A percentile compares a stretch with the other conserved stretches of the same genome.
These are phyloP conservation scores for Ailurus styani DNA, from an alignment of 2,113 vertebrate species.

Conservation along the genomic window DNA sequence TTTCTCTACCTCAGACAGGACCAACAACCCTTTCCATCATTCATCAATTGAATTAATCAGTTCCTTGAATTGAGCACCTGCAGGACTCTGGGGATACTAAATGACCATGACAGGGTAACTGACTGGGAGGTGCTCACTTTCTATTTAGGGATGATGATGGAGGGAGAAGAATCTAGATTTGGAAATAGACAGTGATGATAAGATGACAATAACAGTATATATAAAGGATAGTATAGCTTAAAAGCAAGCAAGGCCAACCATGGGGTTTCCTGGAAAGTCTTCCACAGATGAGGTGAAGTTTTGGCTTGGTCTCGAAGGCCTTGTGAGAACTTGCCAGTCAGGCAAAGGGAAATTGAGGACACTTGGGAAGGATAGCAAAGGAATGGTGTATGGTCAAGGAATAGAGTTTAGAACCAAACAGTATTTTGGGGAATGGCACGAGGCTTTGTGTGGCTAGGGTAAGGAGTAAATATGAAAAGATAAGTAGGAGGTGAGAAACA, in stretches of 20 bases:
- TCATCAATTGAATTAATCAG: not conserved
- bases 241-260: not conserved
- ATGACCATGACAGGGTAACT: not conserved
- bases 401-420: not conserved
- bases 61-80: not conserved
- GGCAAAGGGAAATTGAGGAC: not conserved
- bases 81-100: not conserved
- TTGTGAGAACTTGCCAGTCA: not conserved
- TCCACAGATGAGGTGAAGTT: not conserved
- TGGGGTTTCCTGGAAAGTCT: not conserved
- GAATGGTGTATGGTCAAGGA: not conserved
- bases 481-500: not conserved
- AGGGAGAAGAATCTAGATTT: not conserved
- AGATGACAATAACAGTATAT: not conserved
- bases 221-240: not conserved
- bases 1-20: not conserved
- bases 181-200: not conserved
- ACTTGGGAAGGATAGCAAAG: not conserved
- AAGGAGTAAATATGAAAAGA: not conserved
- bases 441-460: not conserved
- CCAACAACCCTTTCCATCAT: constrained; percentile 15
- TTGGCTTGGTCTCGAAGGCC: not conserved
- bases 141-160: not conserved
- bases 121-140: not conserved
- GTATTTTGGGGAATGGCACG: not conserved